Conservation (phyloP, 2,888 invertebrate species). For the Taphrorychus bicolor region DNA sequence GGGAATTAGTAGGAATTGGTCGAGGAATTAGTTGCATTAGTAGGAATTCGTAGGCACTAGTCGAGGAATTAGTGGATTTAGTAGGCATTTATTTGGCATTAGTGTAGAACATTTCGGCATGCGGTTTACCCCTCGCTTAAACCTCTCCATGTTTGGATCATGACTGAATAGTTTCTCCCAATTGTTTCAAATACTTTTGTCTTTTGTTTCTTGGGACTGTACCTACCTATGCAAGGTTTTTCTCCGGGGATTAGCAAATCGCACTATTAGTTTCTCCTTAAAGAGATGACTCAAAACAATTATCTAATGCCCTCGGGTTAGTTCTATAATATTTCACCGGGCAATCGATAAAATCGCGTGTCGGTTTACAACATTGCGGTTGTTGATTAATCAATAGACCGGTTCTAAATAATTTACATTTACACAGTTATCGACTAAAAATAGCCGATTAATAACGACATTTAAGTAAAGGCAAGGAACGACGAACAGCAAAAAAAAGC, state of each 20-base stretch:
- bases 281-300: not conserved
- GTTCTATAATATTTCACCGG: not conserved
- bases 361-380: conserved; percentile 12
- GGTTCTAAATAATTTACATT: conserved; percentile 18
- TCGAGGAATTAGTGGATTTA: too few relatives aligned
- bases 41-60: too few relatives aligned
- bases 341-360: conserved; percentile 11
- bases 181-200: too few relatives aligned
- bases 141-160: too few relatives aligned
- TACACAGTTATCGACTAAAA: conserved; percentile 18
- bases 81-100: too few relatives aligned
- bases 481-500: not conserved
- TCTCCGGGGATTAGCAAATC: not conserved
- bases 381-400: conserved; percentile 20
- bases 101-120: too few relatives aligned
- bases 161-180: too few relatives aligned
- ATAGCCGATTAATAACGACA: conserved; percentile 10
- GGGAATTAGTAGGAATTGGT: too few relatives aligned
- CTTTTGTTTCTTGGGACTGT: too few relatives aligned
- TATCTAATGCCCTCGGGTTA: conserved; percentile 3
- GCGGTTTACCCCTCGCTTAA: too few relatives aligned
- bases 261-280: not conserved
- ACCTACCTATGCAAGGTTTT: not conserved
- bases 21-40: too few relatives aligned
- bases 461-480: not conserved